phyloP scores from a whole-genome alignment of 2,888 invertebrate genomes.

The Oligia fasciuncula region DNA sequence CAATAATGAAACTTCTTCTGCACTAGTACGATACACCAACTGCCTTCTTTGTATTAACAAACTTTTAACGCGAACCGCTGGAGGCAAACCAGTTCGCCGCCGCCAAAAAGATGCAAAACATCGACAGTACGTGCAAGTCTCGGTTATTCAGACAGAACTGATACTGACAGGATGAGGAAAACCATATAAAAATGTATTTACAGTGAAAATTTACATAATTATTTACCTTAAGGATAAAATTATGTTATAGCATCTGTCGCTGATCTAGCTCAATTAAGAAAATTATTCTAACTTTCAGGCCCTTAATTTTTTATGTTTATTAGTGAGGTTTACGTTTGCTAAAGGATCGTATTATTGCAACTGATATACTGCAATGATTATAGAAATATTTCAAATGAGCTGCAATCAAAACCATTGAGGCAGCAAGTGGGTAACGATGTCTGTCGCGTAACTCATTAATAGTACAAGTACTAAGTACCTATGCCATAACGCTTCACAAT shows the following conservation, averaged over 20 bases:
- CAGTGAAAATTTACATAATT: conserved; percentile 12
- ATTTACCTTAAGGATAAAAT: conserved; percentile 44
- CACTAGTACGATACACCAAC: conserved; percentile 67
- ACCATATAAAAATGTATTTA: conserved; percentile 24
- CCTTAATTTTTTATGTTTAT: not conserved
- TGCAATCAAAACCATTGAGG: conserved; percentile 57
- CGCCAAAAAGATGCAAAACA: conserved; percentile 53
- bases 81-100: conserved; percentile 59
- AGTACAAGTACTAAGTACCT: conserved; percentile 32
- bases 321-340: not conserved
- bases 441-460: conserved; percentile 57
- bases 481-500: conserved; percentile 30
- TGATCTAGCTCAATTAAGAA: conserved; percentile 3
- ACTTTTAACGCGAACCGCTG: conserved; percentile 44
- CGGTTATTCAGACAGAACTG: conserved; percentile 17
- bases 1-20: conserved; percentile 74
- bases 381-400: conserved; percentile 53
- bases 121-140: conserved; percentile 22
- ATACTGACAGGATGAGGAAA: conserved; percentile 48
- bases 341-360: conserved; percentile 31
- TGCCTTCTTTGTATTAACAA: conserved; percentile 63
- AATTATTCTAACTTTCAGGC: not conserved
- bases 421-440: conserved; percentile 56
- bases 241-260: not conserved
- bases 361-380: conserved; percentile 41